Base-by-base conservation (phyloP, 2,797 vertebrate genomes). In the Catostomus latipinnis region DNA sequence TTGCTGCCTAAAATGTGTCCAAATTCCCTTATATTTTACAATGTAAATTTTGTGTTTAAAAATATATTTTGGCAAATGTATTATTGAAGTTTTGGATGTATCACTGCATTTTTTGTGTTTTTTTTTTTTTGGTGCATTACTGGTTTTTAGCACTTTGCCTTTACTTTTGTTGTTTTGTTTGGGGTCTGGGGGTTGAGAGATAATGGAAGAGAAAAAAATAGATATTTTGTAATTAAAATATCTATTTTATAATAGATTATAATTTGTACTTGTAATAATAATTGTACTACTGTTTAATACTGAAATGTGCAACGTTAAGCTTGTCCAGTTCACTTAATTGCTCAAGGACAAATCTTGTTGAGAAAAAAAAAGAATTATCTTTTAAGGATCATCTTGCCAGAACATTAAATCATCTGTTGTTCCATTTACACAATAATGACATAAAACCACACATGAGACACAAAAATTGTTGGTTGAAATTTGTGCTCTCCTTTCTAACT, bases 61-160 rank as follows among this genome's bases (percentile, higher is more conserved):
- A 63, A 74, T 50, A 16, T 52, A 43, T 61, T 34, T 58, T 18
- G 22, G 53, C 14, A 68, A 61, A 70, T 61, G 0, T 69, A 14
- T 61, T 60, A 43, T 4, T 65, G 16, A 13, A 12, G 8, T 80
- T 73, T 50, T 73, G 63, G 46, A 73, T 80, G 45, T 73, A 57
- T 72, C 13, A 68, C 46, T 61, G 22, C 52, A 61, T 14, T 61
- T 16, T 18, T 63, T 34, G 4, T 60, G 6, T 58, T 18, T 5
- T 8, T 46, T 18, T 13, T 67, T 54, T 45, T 6, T 49, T 45
- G 18, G 57, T 65, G 50, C 71, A 56, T 71, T n/a, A 58, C 58
- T 48, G 14, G 18, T 57, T 13, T 67, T 16, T 9, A 57, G 43
- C 45, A 52, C 46, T 73, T 63, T 62, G 1, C 1, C 8, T 57